Evolutionary conservation across 2,888 invertebrate genomes (phyloP), one percentile per base, ranked within the genome.

Genomic region (Pogonocherus hispidulus): DNA sequence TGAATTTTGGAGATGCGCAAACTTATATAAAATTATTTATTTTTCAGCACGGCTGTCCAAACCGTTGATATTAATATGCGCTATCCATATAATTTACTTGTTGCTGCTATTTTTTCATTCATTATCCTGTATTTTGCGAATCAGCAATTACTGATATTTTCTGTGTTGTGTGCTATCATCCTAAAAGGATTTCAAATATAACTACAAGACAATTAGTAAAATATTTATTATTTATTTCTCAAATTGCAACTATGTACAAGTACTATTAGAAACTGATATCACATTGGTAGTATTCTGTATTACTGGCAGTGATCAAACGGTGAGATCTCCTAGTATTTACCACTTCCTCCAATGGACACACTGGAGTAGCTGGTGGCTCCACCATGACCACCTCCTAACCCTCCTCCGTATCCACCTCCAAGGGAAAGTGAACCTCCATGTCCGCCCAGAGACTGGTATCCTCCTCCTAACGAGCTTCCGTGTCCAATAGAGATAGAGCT

Each of bases 331-430:
- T 37, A 62, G 27, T 62, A 62, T 22, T 62, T 62, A 51, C 51
- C 57, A 9, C 57, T 11, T 37, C 55, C 47, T 35, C 62, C 62
- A 20, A 51, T n/a, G 8, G 59, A 75, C 41, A 75, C 66, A 60
- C 71, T 71, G 49, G 76, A 76, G 55, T 75, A 76, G 62, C 76
- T 76, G 19, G 70, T 71, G 47, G 75, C 76, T 56, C 76, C 74
- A 9, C 65, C 64, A 19, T 57, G 52, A 14, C 66, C 65, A 27
- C 73, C 69, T 3, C 59, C 59, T 19, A 67, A 37, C n/a, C 74
- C 72, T 11, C 65, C 64, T 16, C 69, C 70, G 57, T 62, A 55
- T 37, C 54, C 54, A 18, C 54, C 54, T 9, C 37, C 55, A 22
- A 55, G 55, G n/a, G 55, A 55, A 3, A 35, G 8, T 3, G 41